Evolutionary conservation across 2,113 vertebrate species (phyloP).

Genomic region (Abramis brama): DNA sequence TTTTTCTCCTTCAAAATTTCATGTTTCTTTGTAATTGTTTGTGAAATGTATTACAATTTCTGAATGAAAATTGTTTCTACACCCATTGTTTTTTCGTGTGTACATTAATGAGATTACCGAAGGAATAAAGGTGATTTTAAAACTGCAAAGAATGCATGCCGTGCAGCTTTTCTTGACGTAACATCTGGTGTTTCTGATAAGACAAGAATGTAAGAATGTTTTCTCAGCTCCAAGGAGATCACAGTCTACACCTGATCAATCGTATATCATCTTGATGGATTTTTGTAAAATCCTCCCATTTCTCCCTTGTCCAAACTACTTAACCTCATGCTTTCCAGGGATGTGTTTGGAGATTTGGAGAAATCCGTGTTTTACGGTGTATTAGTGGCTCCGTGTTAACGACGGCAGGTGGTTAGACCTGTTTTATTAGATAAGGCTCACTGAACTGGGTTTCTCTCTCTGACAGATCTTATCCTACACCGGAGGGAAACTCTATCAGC

Average conservation of each 20-base stretch:
- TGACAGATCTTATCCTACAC: slow-evolving; percentile 82
- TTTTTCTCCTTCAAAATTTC: too few relatives aligned
- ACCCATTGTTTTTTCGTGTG: too few relatives aligned
- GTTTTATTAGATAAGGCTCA: slow-evolving; percentile 31
- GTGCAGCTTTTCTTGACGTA: not conserved
- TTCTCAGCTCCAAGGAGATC: not conserved
- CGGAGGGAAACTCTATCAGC: slow-evolving; percentile 72
- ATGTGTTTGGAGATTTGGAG: not conserved
- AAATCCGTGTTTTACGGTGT: not conserved
- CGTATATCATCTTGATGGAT: not conserved
- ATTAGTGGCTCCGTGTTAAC: not conserved
- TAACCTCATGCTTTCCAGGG: not conserved
- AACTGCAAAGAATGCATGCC: not conserved
- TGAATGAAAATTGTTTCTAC: too few relatives aligned
- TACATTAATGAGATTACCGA: too few relatives aligned
- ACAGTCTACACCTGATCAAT: slow-evolving; percentile 17
- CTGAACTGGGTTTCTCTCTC: slow-evolving; percentile 41
- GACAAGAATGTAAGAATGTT: not conserved
- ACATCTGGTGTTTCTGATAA: slow-evolving; percentile 1
- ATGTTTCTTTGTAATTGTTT: too few relatives aligned
- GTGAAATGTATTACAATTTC: too few relatives aligned
- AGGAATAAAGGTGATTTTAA: too few relatives aligned
- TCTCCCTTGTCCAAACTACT: not conserved
- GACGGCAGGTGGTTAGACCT: slow-evolving; percentile 51
- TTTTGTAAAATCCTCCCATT: not conserved